Base-by-base conservation (phyloP, 2,888 invertebrate genomes). In the Drosophila phalerata region DNA sequence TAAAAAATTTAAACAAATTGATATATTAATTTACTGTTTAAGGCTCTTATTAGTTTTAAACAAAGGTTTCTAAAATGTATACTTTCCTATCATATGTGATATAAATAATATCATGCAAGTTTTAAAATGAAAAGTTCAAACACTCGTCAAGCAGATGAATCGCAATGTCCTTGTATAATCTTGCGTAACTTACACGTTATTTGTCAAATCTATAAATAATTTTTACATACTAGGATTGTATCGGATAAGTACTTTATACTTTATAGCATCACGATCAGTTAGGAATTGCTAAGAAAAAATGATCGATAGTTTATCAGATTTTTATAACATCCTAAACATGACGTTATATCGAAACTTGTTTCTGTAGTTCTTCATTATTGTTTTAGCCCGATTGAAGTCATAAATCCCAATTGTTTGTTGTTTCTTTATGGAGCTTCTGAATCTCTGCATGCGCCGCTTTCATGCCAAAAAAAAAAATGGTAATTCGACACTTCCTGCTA, bases 401-500 rank as follows among this genome's bases (percentile, higher is more conserved):
- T 47, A 15, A 65, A 58, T 52, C 51, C 15, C 28, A 73, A 55
- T 47, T 74, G 58, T 66, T 73, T 73, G 65, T 73, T 70, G 40
- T 40, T 70, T 48, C 34, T 62, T 60, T 40, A 25, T 52, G 19
- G 15, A 17, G 37, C 34, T 51, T 45, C 19, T 62, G 43, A 56
- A 47, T 45, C 43, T 32, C 69, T 77, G 69, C 82, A 79, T 87
- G 81, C 61, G 71, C 71, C 60, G 65, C 30, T 47, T 68, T 65
- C 81, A 76, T 80, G 79, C 40, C 60, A 51, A 67, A 63, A 56
- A 5, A 5, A 62, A 22, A 34, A 30, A 49, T 25, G 37, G 82
- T 66, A 83, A 85, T 69, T 68, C 25, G 83, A 85, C 68, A 87
- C 88, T 85, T 85, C 88, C 85, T 87, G 85, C 80, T 73, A 55